Base-by-base conservation (phyloP, 2,888 invertebrate species). In the Koerneria pararmatus region DNA sequence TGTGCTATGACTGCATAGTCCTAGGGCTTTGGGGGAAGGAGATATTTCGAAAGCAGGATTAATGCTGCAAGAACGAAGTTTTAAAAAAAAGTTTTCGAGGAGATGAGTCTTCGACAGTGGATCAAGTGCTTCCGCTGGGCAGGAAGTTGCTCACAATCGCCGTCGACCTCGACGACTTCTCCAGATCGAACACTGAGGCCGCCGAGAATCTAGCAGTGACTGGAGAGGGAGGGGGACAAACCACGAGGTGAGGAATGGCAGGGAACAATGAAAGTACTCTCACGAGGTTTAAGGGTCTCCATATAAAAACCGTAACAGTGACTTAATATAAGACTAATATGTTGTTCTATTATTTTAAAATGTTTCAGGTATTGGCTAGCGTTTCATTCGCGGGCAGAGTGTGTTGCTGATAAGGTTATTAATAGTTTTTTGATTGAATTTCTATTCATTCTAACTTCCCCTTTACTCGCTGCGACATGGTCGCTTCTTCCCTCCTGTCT, bases 341-440 rank as follows among this genome's bases (percentile, higher is more conserved):
- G n/a, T n/a, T n/a, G n/a, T n/a, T n/a, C n/a, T n/a, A n/a, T n/a
- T n/a, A n/a, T n/a, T n/a, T n/a, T n/a, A n/a, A n/a, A n/a, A n/a
- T n/a, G 6, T 31, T 49, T 4, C 34, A 54, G 76, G 46, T 76
- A 76, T 58, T 76, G 76, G 76, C 69, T 75, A 2, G 74, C 76
- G 27, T 74, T 73, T 11, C 71, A 72, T 2, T 71, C 74, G 6
- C 69, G 74, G 53, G 71, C 75, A 0, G 79, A 81, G 27, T 65
- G 72, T 6, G 73, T 80, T 6, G 65, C 74, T 11, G 78, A 79
- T n/a, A 78, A 75, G 68, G 72, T 78, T 29, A 11, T n/a, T n/a
- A n/a, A 22, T 27, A 29, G 24, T 57, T 22, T 11, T 57, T n/a
- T 8, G 15, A 19, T 11, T 15, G 57, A 31, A 27, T 57, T 27